Evolutionary conservation across 2,113 vertebrate species (phyloP).

Genomic region (Rattus norvegicus): DNA sequence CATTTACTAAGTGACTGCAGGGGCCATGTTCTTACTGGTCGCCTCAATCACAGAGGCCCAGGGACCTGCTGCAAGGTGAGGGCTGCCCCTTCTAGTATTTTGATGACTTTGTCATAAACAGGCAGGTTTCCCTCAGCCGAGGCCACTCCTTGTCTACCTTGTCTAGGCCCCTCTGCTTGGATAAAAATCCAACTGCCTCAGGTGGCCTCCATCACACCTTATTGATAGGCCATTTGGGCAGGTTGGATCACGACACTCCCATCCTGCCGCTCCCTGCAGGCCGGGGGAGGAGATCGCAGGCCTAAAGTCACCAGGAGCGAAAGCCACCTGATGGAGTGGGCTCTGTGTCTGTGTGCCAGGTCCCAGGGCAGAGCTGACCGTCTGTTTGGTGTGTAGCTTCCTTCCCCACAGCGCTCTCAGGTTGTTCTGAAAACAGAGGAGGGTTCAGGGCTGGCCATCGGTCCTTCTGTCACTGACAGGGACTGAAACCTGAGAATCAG

Average conservation of each 20-base stretch:
- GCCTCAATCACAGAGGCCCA: background rate
- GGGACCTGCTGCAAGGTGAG: background rate
- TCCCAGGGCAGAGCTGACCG: too few species aligned
- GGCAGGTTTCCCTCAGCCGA: background rate
- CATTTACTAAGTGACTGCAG: background rate
- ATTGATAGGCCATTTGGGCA: too few species aligned
- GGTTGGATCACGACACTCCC: background rate
- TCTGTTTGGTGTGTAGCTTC: background rate
- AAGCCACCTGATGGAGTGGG: background rate
- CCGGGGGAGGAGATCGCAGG: background rate
- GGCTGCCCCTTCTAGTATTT: too few species aligned
- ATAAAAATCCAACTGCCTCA: background rate
- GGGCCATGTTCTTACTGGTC: background rate
- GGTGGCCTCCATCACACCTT: background rate
- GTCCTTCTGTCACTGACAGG: background rate
- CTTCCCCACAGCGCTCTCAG: background rate
- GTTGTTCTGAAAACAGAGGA: background rate
- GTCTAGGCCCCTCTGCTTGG: background rate
- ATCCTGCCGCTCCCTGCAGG: rapidly evolving
- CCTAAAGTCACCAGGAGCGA: background rate
- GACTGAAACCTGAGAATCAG: background rate
- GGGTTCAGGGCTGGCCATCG: background rate
- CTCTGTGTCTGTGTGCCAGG: background rate
- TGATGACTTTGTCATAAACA: background rate
- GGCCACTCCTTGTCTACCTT: background rate